Evolutionary conservation across 2,888 invertebrate species (phyloP).

Genomic region (Hypolimnas misippus): DNA sequence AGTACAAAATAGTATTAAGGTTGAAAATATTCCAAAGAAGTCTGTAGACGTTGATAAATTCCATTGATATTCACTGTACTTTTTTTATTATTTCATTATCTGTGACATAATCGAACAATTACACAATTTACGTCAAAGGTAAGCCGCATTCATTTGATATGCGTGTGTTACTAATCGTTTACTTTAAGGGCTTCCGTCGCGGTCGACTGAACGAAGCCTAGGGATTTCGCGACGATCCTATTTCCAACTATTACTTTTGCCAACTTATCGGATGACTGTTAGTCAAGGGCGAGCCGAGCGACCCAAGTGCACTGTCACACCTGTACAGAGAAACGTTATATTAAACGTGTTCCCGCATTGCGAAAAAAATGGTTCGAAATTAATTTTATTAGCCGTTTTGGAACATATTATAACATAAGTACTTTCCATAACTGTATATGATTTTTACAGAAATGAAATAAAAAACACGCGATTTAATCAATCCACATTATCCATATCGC

Average conservation of each 20-base stretch:
- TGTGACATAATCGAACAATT: conserved; percentile 33
- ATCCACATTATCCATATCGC: too few relatives aligned
- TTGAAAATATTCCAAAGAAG: too few relatives aligned
- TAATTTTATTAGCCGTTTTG: too few relatives aligned
- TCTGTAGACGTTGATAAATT: too few relatives aligned
- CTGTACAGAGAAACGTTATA: not conserved
- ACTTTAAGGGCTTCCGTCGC: conserved; percentile 60
- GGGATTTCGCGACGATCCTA: conserved; percentile 61
- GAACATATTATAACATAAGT: too few relatives aligned
- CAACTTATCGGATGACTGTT: conserved; percentile 27
- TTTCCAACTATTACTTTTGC: conserved; percentile 49
- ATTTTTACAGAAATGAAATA: too few relatives aligned
- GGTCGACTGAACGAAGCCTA: conserved; percentile 51
- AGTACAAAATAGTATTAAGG: too few relatives aligned
- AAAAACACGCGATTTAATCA: too few relatives aligned
- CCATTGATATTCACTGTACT: too few relatives aligned
- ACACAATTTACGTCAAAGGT: conserved; percentile 42
- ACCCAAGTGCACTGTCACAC: conserved; percentile 23
- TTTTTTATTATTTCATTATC: not conserved
- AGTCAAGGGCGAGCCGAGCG: conserved; percentile 30
- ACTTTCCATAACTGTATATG: too few relatives aligned
- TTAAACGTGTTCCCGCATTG: not conserved
- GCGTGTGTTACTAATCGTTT: conserved; percentile 52
- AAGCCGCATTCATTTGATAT: conserved; percentile 64
- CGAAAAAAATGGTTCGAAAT: too few relatives aligned